Conservation (phyloP, 2,888 invertebrate species). For the Camponotus fellah region DNA sequence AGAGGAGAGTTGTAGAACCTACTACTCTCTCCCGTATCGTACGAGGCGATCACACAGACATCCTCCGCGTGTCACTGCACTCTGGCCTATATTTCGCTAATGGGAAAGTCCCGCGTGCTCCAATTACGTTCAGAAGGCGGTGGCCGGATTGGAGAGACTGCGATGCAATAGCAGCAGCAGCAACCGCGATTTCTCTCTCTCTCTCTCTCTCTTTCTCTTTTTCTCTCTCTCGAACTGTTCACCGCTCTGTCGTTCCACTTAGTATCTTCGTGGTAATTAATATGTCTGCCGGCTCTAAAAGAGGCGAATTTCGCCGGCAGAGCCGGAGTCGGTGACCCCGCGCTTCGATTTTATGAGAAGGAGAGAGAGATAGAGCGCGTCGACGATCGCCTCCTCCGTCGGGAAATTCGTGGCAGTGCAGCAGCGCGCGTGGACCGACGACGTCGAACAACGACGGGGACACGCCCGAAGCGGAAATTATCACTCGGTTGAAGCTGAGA, state of each 20-base stretch:
- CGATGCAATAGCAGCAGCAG: conserved; percentile 16
- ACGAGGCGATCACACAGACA: conserved; percentile 40
- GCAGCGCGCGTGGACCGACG: conserved; percentile 41
- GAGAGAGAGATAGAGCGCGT: conserved; percentile 35
- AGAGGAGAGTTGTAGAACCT: conserved; percentile 55
- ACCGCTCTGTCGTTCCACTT: conserved; percentile 34
- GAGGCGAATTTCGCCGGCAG: conserved; percentile 31
- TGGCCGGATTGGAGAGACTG: conserved; percentile 30
- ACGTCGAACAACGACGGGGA: conserved; percentile 25
- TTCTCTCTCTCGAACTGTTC: conserved; percentile 19
- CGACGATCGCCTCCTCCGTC: conserved; percentile 26
- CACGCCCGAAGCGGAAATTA: conserved; percentile 44
- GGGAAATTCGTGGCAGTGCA: conserved; percentile 46
- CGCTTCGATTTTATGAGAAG: conserved; percentile 52
- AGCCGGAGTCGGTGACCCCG: conserved; percentile 48
- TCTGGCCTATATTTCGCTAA: conserved; percentile 59
- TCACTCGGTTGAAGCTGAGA: background rate
- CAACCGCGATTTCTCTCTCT: conserved; percentile 38
- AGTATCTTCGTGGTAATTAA: conserved; percentile 51
- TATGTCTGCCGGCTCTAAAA: conserved; percentile 48
- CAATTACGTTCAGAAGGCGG: conserved; percentile 52
- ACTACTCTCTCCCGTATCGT: conserved; percentile 45
- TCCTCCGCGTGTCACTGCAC: conserved; percentile 51
- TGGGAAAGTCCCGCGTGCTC: conserved; percentile 64
- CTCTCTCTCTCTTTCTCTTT: conserved; percentile 3